phyloP scores from a whole-genome alignment of 2,797 vertebrate species.

The Taeniopygia guttata region DNA sequence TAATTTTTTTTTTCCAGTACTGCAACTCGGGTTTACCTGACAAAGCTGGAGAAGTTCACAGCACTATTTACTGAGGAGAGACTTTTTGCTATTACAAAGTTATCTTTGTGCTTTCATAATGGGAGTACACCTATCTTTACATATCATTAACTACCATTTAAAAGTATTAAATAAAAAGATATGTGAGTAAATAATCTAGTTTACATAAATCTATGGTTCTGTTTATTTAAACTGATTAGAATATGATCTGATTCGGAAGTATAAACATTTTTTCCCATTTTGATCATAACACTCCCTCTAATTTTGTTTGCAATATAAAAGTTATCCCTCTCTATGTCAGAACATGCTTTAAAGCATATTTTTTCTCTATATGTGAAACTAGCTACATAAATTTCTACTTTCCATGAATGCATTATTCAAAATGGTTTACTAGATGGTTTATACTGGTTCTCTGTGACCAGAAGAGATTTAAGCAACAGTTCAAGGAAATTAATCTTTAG shows the following conservation, averaged over 20 bases:
- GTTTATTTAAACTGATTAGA: background rate
- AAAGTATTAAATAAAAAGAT: background rate
- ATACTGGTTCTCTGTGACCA: background rate
- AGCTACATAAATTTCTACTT: background rate
- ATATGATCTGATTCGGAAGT: background rate
- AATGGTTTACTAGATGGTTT: background rate
- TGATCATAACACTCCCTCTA: background rate
- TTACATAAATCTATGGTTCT: background rate
- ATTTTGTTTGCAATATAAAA: background rate
- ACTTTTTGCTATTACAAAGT: background rate
- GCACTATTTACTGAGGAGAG: background rate
- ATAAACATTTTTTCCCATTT: background rate
- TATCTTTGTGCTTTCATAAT: background rate
- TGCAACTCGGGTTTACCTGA: background rate
- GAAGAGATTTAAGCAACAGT: background rate
- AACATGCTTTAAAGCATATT: background rate
- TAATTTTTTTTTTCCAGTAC: background rate
- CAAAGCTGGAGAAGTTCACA: background rate
- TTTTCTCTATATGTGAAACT: background rate
- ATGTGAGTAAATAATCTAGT: background rate
- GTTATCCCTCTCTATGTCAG: background rate
- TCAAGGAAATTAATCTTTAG: conserved; percentile 48
- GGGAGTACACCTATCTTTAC: background rate
- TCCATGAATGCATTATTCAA: background rate
- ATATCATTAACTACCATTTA: background rate